These are phyloP conservation scores for Tholera decimalis DNA, from an alignment of 2,888 invertebrate genomes.

Conservation along the genomic window DNA sequence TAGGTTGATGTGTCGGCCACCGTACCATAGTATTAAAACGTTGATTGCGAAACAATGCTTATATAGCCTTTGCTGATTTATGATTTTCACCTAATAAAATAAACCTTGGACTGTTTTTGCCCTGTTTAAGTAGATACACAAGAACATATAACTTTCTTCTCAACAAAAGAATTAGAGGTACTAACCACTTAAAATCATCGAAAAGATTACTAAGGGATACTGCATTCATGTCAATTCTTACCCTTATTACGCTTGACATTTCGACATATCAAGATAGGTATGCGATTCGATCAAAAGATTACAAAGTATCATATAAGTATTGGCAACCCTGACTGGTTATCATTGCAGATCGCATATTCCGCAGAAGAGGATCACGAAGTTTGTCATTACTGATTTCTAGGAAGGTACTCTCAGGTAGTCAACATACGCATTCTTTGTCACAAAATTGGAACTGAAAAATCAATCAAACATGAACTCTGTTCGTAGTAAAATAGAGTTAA, in stretches of 20 bases:
- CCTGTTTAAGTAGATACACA: too few species aligned
- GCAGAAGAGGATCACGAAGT: constrained; percentile 86
- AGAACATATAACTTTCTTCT: background rate
- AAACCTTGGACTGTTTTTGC: too few species aligned
- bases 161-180: too few species aligned
- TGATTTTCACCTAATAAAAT: background rate
- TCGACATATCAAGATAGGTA: constrained; percentile 35
- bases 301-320: constrained; percentile 41
- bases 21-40: too few species aligned
- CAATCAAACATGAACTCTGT: constrained; percentile 61
- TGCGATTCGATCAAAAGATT: constrained; percentile 19
- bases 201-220: background rate
- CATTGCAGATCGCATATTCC: constrained; percentile 87
- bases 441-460: constrained; percentile 52
- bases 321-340: constrained; percentile 83
- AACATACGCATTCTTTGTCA: constrained; percentile 80
- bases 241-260: constrained; percentile 5
- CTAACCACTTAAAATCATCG: background rate
- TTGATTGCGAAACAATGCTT: background rate
- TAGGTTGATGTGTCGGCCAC: too few species aligned
- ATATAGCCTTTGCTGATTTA: background rate
- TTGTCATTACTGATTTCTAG: constrained; percentile 87
- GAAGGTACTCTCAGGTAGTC: constrained; percentile 88
- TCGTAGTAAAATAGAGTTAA: constrained; percentile 19
- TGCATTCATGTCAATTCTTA: background rate